Evolutionary conservation across 2,113 vertebrate species (phyloP).

Genomic region (Zosterops borbonicus): DNA sequence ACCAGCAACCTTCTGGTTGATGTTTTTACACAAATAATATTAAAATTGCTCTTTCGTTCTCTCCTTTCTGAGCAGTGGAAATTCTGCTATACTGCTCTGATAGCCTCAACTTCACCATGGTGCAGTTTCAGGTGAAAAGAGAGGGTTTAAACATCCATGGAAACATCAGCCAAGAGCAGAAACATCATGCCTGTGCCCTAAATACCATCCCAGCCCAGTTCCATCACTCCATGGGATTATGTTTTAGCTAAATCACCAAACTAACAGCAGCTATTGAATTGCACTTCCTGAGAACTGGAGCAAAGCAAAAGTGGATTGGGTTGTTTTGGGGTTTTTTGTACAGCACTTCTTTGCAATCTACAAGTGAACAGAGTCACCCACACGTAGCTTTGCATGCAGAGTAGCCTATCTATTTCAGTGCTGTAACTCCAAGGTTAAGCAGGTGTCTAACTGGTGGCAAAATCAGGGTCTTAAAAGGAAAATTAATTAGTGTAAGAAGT

Average conservation of each 20-base stretch:
- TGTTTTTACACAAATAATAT: not conserved
- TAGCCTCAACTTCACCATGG: not conserved
- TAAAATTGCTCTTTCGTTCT: not conserved
- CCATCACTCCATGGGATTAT: fast-evolving
- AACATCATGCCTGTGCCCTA: not conserved
- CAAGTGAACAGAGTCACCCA: not conserved
- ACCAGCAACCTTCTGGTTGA: not conserved
- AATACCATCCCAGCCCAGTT: not conserved
- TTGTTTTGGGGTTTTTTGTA: not conserved
- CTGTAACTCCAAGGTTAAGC: not conserved
- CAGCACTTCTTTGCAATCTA: not conserved
- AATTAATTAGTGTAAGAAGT: conserved; percentile 20
- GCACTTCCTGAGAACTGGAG: not conserved
- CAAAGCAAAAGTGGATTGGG: not conserved
- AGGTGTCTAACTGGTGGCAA: not conserved
- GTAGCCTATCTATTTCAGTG: not conserved
- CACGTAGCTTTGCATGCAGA: not conserved
- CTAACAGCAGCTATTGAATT: not conserved
- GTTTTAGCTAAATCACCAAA: not conserved
- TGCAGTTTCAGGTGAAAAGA: not conserved
- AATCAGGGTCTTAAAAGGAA: not conserved
- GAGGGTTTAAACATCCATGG: not conserved
- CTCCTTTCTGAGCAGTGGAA: not conserved
- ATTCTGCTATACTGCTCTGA: not conserved
- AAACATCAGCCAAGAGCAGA: not conserved